These are phyloP conservation scores for Ariolimax columbianus DNA, from an alignment of 2,888 invertebrate genomes.

Conservation along the genomic window DNA sequence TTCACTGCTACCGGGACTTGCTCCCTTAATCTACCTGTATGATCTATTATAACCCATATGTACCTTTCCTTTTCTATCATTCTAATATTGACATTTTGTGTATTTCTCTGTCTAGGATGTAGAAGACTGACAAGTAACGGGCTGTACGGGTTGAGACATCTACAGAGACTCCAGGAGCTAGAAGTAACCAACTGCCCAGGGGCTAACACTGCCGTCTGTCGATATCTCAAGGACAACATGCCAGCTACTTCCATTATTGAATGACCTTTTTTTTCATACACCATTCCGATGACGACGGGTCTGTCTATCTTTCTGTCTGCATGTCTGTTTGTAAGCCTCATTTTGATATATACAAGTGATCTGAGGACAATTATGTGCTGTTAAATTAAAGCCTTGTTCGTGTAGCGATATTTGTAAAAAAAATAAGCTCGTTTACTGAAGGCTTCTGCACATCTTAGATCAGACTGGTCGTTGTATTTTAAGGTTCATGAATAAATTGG, in stretches of 20 bases:
- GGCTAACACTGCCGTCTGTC: conserved; percentile 92
- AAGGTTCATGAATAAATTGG: no score
- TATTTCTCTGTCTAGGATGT: conserved; percentile 37
- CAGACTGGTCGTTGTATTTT: no score
- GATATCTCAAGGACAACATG: conserved; percentile 93
- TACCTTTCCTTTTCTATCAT: no score
- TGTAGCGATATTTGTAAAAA: no score
- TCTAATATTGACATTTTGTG: no score
- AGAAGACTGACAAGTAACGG: conserved; percentile 82
- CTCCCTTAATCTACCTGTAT: no score
- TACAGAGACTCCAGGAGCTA: conserved; percentile 91
- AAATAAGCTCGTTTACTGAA: no score
- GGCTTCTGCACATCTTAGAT: no score
- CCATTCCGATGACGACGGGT: neutral
- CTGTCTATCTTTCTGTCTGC: neutral
- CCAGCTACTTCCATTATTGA: conserved; percentile 85
- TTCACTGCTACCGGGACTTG: no score
- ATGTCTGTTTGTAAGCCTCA: neutral
- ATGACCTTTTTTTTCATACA: conserved; percentile 50
- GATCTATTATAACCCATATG: no score
- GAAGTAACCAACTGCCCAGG: conserved; percentile 97
- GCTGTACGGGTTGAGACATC: conserved; percentile 91
- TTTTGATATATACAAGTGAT: neutral
- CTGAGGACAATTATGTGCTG: no score
- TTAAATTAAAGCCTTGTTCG: no score